Percentiles rank a stretch among this genome's conserved stretches.
Evolutionary conservation across 1,140 invertebrate genomes (phyloP).

Genomic region (Macrobrachium rosenbergii): DNA sequence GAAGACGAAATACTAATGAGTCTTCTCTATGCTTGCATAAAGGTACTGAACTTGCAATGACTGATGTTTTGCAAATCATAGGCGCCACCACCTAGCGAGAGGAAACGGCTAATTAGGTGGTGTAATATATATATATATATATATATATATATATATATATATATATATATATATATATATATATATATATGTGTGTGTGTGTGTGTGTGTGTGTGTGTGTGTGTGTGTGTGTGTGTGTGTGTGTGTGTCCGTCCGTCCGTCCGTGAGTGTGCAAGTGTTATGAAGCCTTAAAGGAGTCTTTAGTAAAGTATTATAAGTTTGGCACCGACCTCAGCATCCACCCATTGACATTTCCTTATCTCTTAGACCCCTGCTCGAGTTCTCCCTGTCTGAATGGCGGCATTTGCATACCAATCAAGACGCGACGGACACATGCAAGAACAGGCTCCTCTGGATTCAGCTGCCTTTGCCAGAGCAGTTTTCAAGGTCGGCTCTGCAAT

Average conservation of each 20-base stretch:
- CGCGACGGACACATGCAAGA: neutral
- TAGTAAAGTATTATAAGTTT: neutral
- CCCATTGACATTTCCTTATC: neutral
- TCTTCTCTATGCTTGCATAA: too few relatives aligned
- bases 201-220: constrained; percentile 22
- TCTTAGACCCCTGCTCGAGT: neutral
- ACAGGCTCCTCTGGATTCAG: neutral
- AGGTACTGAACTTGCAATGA: too few relatives aligned
- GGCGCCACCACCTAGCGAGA: too few relatives aligned
- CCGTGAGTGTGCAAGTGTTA: neutral
- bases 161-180: neutral
- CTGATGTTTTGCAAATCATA: too few relatives aligned
- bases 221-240: neutral
- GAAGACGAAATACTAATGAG: too few relatives aligned
- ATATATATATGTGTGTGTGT: constrained; percentile 6
- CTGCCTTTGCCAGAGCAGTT: neutral
- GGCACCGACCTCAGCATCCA: neutral
- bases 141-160: too few relatives aligned
- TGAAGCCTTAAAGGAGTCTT: neutral
- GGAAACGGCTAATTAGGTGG: too few relatives aligned
- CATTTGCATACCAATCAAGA: neutral
- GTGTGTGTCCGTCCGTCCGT: neutral
- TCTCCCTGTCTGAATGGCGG: neutral
- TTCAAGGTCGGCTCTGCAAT: neutral
- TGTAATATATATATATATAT: too few relatives aligned